Evolutionary conservation across 2,888 invertebrate genomes (phyloP), one percentile per base, ranked within the genome.

Genomic region (Didymodactylos carnosus): DNA sequence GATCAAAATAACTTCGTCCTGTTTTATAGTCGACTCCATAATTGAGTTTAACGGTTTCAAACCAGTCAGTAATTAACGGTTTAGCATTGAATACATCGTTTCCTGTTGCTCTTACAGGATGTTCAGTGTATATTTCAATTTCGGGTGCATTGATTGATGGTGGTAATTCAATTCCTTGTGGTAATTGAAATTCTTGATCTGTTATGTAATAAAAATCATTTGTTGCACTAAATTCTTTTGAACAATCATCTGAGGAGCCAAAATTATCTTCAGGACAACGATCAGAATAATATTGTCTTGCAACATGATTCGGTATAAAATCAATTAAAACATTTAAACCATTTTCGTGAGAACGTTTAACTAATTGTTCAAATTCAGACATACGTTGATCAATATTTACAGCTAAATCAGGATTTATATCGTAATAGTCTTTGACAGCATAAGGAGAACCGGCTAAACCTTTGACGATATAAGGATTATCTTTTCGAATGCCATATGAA

Each of bases 181-280:
- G 35, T 11, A 62, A 35, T 35, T 62, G 62, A 29, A 62, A 35
- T 35, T 35, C 35, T 62, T 62, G 35, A 62, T 62, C n/a, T 62
- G 19, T 35, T 35, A 62, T 62, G n/a, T 62, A 62, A n/a, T 62
- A 62, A n/a, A 62, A 62, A 35, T 62, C 35, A 62, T 62, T 62
- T n/a, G 8, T 62, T 19, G 62, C 10, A 35, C 62, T 62, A n/a
- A 62, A 62, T 5, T 29, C 13, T 35, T 69, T 53, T 71, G 71
- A 53, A 71, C 29, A 25, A 72, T 74, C 49, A 71, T 74, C 46
- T 71, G 71, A 29, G 35, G 53, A 29, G 29, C 74, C 53, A 62
- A 71, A 71, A 71, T 74, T 46, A 71, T 71, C 39, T 11, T 43
- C 8, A 69, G 69, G 23, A 71, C 71, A 29, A 71, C 43, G 62